phyloP scores from a whole-genome alignment of 92 coral and sea anemone species.

The Zoanthus solanderi region DNA sequence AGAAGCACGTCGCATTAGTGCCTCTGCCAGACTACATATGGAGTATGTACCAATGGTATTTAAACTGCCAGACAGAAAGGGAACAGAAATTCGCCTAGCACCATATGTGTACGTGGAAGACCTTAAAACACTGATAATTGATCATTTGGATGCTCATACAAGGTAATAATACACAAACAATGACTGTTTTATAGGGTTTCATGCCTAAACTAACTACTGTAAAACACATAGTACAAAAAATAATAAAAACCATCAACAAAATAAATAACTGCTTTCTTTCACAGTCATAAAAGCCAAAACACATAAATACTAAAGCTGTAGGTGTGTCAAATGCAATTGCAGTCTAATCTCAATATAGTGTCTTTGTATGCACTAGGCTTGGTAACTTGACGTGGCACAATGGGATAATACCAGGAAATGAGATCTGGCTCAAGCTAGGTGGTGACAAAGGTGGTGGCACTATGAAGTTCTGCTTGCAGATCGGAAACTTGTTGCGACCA shows the following conservation, averaged over 20 bases:
- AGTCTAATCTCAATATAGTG: not conserved
- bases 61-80: conserved; percentile 3
- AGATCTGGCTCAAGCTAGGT: not conserved
- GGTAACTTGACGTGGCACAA: not conserved
- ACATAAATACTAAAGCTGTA: not conserved
- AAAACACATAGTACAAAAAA: not conserved
- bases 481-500: conserved; percentile 12
- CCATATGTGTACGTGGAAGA: conserved; percentile 11
- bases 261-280: not conserved
- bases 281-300: not conserved
- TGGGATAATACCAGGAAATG: not conserved
- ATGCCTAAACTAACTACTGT: not conserved
- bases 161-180: not conserved
- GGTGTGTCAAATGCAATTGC: not conserved
- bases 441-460: conserved; percentile 25
- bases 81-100: conserved; percentile 10
- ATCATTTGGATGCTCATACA: conserved; percentile 7
- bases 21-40: not conserved
- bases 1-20: not conserved
- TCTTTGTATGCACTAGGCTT: not conserved
- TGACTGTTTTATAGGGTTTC: not conserved
- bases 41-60: conserved; percentile 30
- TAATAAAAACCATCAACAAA: not conserved
- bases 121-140: conserved; percentile 4
- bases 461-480: conserved; percentile 37